These are phyloP conservation scores for Seira musarum DNA, from an alignment of 2,888 invertebrate genomes.

Conservation along the genomic window DNA sequence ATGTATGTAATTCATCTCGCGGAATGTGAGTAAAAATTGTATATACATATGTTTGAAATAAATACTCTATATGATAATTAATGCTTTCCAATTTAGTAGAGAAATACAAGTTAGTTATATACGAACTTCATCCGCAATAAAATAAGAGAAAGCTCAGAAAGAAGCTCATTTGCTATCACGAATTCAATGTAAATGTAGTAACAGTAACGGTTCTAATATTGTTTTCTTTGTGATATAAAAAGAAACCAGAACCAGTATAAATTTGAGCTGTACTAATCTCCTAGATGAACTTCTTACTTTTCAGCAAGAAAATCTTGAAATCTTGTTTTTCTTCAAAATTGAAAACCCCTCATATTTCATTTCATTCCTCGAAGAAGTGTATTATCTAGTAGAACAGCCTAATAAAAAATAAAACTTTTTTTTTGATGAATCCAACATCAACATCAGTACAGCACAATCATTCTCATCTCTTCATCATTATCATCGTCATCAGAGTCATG, in stretches of 20 bases:
- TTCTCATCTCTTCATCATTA: neutral
- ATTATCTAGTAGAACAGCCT: neutral
- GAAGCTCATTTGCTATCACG: constrained; percentile 28
- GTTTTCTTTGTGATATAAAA: too few species aligned
- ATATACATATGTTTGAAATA: too few species aligned
- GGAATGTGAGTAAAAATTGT: too few species aligned
- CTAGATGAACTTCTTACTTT: too few species aligned
- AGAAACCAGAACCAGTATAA: too few species aligned
- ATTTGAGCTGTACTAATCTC: too few species aligned
- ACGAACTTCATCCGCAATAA: constrained; percentile 26
- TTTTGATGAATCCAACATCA: too few species aligned
- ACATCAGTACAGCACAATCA: neutral
- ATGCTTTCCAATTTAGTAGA: neutral
- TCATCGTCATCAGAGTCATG: neutral
- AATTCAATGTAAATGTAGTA: constrained; percentile 22
- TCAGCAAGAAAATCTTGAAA: neutral
- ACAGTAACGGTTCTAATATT: too few species aligned
- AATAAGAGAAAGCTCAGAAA: constrained; percentile 52
- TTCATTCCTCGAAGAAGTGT: neutral
- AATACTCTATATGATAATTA: constrained; percentile 10
- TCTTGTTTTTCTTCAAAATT: constrained; percentile 7
- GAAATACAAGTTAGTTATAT: neutral
- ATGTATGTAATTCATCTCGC: too few species aligned
- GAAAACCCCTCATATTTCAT: constrained; percentile 5
- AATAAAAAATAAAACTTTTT: too few species aligned